phyloP scores from a whole-genome alignment of 1,140 invertebrate genomes.

The Tyrophagus putrescentiae region DNA sequence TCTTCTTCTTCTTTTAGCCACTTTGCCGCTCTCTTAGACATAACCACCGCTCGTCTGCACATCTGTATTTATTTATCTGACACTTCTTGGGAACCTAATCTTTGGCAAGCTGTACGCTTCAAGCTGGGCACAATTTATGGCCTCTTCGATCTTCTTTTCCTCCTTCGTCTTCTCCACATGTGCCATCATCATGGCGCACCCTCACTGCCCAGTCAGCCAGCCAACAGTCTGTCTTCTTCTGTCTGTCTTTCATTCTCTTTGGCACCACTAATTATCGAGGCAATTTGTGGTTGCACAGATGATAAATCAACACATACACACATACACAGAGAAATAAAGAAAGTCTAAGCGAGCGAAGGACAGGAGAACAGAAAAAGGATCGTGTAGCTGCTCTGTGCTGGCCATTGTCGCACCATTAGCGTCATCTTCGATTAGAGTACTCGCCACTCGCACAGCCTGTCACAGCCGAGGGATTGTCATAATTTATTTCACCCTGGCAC shows the following conservation, averaged over 20 bases:
- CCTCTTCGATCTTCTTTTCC: too few species aligned
- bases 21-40: too few species aligned
- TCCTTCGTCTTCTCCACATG: too few species aligned
- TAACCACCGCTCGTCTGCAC: too few species aligned
- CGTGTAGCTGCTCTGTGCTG: background rate
- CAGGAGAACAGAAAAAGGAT: too few species aligned
- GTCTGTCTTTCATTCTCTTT: background rate
- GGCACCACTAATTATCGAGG: background rate
- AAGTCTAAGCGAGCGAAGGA: too few species aligned
- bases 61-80: too few species aligned
- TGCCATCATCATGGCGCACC: background rate
- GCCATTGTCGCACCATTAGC: conserved; percentile 9
- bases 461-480: background rate
- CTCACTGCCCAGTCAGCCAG: background rate
- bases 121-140: too few species aligned
- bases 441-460: background rate
- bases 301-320: background rate
- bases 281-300: conserved; percentile 3
- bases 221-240: background rate
- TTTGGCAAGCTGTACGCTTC: background rate
- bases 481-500: conserved; percentile 4
- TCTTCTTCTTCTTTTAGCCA: too few species aligned
- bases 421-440: background rate
- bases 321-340: background rate
- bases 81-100: background rate